Evolutionary conservation across 2,888 invertebrate species (phyloP), one percentile per base, ranked within the genome.

Genomic region (Malachius bipustulatus): DNA sequence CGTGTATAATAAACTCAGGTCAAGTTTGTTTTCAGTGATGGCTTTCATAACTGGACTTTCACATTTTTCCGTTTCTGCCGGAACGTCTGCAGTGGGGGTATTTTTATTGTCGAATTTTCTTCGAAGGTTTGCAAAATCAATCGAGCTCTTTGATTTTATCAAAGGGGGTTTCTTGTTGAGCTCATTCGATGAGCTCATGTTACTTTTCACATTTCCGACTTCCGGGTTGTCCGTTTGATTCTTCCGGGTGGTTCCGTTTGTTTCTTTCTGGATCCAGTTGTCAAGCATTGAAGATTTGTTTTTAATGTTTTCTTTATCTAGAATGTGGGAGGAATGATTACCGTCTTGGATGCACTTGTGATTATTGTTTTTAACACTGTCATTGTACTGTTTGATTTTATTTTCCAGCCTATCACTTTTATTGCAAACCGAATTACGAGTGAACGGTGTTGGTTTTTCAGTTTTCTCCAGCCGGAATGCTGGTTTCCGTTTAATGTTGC

Each of bases 401-500:
- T 48, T 46, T 44, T 54, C 44, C 32, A 36, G 4, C 15, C 30
- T 27, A 40, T 43, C 45, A 40, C 47, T 50, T 41, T 50, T 41
- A 38, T 54, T 40, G 38, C 40, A 30, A 32, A 35, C 28, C 39
- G 37, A 37, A 40, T 42, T 41, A 40, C 46, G 37, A 46, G 50
- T 46, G 34, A 48, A 47, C n/a, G 40, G 40, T 33, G 36, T 38
- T 11, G 36, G 39, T 34, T 45, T 45, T 16, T 53, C 52, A 38
- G 50, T 54, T 41, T 55, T 65, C 42, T 69, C 69, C 36, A 67
- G 57, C 27, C 72, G 57, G 50, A 73, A 73, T 2, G 72, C 72
- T 6, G 71, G 72, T 15, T 67, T 68, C 33, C 72, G 53, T 51
- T 70, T 70, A n/a, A 71, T 68, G 40, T 64, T 63, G 19, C 52